Base-by-base conservation (phyloP, 1,140 invertebrate species). In the Drosophila bocqueti region DNA sequence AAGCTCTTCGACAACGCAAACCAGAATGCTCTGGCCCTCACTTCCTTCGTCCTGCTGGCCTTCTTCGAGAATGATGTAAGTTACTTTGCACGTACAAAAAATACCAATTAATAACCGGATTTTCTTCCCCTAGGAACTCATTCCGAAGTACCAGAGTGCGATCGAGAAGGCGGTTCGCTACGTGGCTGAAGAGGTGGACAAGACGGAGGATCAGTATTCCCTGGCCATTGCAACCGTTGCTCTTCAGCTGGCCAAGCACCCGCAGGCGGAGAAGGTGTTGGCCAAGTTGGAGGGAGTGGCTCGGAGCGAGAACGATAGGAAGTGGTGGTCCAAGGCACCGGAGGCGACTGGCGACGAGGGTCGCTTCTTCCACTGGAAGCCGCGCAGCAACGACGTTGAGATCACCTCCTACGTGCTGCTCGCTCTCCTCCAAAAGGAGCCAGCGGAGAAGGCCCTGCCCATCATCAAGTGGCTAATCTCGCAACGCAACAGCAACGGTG, bases 171-270 rank as follows among this genome's bases (percentile, higher is more conserved):
- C n/a, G n/a, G n/a, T n/a, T n/a, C 95, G 97, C 69, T 99, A 96
- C 90, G 93, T 99, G 26, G 96, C 96, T 1, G 93, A 94, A 26
- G 95, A 97, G 58, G 93, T 98, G 29, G 94, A 96, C 21, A 94
- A 94, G 50, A 76, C 94, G 2, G 94, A 96, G 43, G 96, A 98
- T 87, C 93, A 95, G 1, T 98, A 99, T 93, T 95, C 96, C 1
- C 81, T 98, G 38, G 94, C 97, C 34, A 94, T 98, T 9, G 95
- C 95, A n/a, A 94, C 95, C 1, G 97, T 97, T 82, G 96, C 95
- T 0, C 93, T 99, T 0, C 95, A 97, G 83, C 85, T 97, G 45
- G 96, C 97, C 3, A 95, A 96, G 46, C 96, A 97, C 93, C 81
- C 85, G 4, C 54, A 78, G 21, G 61, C 77, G 2, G 65, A 81